Evolutionary conservation across 2,113 vertebrate genomes (phyloP).

Genomic region (Morone saxatilis): DNA sequence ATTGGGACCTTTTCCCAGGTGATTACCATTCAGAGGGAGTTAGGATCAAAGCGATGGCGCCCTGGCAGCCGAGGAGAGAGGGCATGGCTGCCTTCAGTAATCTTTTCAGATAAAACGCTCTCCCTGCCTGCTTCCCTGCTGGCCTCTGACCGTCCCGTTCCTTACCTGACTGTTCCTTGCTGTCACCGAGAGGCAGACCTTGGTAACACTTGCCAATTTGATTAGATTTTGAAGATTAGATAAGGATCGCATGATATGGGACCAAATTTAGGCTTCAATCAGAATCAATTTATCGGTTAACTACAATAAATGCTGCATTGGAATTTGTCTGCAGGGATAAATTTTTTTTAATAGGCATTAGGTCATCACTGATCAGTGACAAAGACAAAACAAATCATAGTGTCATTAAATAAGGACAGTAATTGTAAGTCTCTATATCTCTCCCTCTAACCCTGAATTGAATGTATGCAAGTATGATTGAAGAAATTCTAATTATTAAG

Average conservation of each 20-base stretch:
- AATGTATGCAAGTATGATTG: no score
- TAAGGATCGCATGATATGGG: slow-evolving; percentile 28
- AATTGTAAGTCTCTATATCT: no score
- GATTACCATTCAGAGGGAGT: slow-evolving; percentile 77
- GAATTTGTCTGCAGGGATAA: not conserved
- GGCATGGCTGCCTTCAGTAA: slow-evolving; percentile 64
- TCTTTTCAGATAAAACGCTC: slow-evolving; percentile 63
- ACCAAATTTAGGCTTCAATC: slow-evolving; percentile 24
- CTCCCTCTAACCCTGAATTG: no score
- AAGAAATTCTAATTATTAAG: no score
- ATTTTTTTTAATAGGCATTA: not conserved
- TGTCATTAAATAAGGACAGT: not conserved
- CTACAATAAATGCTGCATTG: not conserved
- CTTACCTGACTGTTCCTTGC: slow-evolving; percentile 48
- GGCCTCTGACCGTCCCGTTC: slow-evolving; percentile 15
- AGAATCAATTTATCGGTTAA: slow-evolving; percentile 8
- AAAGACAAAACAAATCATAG: not conserved
- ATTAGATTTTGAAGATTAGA: slow-evolving; percentile 49
- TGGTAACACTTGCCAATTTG: slow-evolving; percentile 20
- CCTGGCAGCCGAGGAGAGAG: slow-evolving; percentile 55
- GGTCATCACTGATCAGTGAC: not conserved
- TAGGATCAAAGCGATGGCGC: slow-evolving; percentile 72
- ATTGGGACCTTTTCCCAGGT: slow-evolving; percentile 79
- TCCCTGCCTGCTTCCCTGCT: not conserved
- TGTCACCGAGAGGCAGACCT: slow-evolving; percentile 31